Conservation (phyloP, 2,797 vertebrate genomes). For the Peromyscus melanophrys region DNA sequence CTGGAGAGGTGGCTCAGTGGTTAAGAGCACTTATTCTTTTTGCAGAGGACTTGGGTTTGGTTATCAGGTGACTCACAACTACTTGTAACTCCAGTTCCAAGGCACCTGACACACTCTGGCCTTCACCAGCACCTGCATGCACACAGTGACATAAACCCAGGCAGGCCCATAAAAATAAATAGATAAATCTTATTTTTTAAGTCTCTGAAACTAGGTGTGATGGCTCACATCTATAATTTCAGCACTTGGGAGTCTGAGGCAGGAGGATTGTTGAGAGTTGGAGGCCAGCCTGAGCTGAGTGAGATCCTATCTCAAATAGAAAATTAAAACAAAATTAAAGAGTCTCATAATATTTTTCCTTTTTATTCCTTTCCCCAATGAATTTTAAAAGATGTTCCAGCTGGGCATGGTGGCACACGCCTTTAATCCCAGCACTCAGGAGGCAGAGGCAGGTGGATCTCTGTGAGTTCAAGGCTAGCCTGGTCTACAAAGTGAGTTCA, state of each 20-base stretch:
- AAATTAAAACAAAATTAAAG: neutral
- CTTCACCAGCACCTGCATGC: neutral
- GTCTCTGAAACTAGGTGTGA: neutral
- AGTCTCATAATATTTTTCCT: slow-evolving; percentile 59
- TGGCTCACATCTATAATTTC: neutral
- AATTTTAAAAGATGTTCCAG: slow-evolving; percentile 70
- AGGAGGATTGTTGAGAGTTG: neutral
- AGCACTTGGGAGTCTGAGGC: neutral
- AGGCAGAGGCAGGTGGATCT: neutral
- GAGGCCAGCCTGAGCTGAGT: neutral
- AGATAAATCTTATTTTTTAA: neutral
- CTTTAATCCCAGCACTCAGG: neutral
- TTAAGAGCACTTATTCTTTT: neutral
- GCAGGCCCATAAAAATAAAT: neutral
- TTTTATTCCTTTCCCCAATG: slow-evolving; percentile 8
- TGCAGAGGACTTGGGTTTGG: neutral
- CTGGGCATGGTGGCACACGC: neutral
- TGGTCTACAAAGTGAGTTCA: neutral
- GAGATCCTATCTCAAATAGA: neutral
- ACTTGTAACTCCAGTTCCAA: neutral
- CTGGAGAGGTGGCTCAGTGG: neutral
- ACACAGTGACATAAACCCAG: neutral
- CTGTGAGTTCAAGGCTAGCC: neutral
- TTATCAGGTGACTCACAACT: neutral
- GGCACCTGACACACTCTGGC: neutral